Evolutionary conservation across 2,113 vertebrate genomes (phyloP).

Genomic region (Thamnophis sirtalis): DNA sequence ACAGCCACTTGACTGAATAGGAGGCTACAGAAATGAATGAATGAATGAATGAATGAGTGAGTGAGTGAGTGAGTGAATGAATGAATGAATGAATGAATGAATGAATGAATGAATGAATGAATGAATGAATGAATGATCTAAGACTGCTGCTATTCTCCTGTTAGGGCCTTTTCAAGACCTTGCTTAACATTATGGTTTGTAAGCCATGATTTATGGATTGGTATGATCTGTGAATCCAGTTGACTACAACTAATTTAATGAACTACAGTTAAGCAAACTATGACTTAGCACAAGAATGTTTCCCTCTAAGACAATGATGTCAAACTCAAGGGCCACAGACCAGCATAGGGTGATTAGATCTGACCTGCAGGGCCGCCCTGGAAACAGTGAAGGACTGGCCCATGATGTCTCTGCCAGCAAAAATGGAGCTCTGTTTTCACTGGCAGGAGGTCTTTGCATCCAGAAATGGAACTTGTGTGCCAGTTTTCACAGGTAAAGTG

Average conservation of each 20-base stretch:
- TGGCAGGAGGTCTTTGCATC: too few species aligned
- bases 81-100: neutral
- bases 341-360: too few species aligned
- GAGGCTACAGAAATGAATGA: neutral
- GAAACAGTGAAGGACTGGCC: too few species aligned
- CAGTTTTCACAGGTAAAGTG: too few species aligned
- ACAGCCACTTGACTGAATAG: neutral
- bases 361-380: too few species aligned
- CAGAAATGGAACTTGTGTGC: too few species aligned
- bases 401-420: too few species aligned
- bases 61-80: neutral
- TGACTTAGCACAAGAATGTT: neutral
- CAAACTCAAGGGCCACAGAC: too few species aligned
- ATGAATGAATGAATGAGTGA: neutral
- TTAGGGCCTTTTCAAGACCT: neutral
- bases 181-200: neutral
- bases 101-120: too few species aligned
- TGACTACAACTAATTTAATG: neutral
- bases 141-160: neutral
- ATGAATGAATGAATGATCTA: neutral
- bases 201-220: neutral
- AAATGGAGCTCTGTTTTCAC: too few species aligned
- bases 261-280: neutral
- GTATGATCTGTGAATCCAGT: neutral
- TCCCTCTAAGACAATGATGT: neutral